Base-by-base conservation (phyloP, 2,113 vertebrate genomes). In the Boulengeromyrus knoepffleri region DNA sequence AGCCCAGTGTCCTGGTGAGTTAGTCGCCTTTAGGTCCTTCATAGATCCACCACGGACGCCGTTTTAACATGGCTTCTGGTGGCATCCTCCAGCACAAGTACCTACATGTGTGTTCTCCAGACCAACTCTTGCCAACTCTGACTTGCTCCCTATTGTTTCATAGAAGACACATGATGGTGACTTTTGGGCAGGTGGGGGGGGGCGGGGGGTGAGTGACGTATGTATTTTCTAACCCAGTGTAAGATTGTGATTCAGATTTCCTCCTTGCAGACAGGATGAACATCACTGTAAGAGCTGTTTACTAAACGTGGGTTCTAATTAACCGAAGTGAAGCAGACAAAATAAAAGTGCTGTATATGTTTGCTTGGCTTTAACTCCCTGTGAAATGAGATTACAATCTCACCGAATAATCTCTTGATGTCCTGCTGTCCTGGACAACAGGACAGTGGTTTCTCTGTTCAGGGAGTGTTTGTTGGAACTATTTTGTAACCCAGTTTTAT, bases 1-100 rank as follows among this genome's bases (percentile, higher is more conserved):
- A 94, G 94, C 0, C 88, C 88, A 27, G 97, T 99, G 93, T 99
- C 99, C 89, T 99, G 98, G 98, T 99, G 95, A 97, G 95, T 2
- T 1, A 31, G 31, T 39, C 36, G 15, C 13, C 36, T 17, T 8
- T 7, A 13, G 13, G 36, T 17, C 36, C 15, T 77, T 36, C 15
- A 39, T 8, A 19, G 36, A 77, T 39, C 74, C 74, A 36, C 74
- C 74, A 15, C 5, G 3, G n/a, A 10, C 7, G 7, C n/a, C 0
- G 10, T 70, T 70, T 31, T 9, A 3, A 56, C 53, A 50, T 50
- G 49, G 3, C 12, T 12, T 13, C 49, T 15, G 13, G 5, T 7
- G 53, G 7, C 24, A n/a, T n/a, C 56, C 56, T 62, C 21, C 24
- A 62, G 24, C 56, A 5, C 2, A 2, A n/a, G 58, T n/a, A 9